Evolutionary conservation across 2,113 vertebrate genomes (phyloP).

Genomic region (Ellobius talpinus): DNA sequence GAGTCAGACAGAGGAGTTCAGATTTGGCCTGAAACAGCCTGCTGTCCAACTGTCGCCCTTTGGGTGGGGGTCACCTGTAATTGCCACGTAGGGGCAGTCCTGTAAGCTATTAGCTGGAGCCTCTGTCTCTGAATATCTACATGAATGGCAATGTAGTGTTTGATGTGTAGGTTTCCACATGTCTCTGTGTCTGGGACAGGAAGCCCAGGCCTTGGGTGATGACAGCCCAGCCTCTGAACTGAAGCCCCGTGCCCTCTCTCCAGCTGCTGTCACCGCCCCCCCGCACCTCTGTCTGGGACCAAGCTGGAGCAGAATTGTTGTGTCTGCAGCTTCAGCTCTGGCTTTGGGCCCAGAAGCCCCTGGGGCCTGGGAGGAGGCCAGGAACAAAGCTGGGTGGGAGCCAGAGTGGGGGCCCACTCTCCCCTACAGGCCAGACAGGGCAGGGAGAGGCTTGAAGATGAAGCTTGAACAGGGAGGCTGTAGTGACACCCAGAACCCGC

Average conservation of each 20-base stretch:
- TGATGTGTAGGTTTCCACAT: not conserved
- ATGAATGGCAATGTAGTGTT: not conserved
- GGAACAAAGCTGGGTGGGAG: conserved; percentile 77
- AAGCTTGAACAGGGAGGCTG: not conserved
- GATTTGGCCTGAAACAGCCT: not conserved
- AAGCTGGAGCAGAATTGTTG: conserved; percentile 69
- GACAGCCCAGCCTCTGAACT: not conserved
- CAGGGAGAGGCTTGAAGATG: not conserved
- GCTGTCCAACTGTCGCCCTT: not conserved
- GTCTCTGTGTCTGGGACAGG: not conserved
- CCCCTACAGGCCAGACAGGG: conserved; percentile 5
- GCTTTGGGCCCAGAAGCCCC: conserved; percentile 71
- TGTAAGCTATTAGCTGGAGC: accelerated
- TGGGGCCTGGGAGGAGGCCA: conserved; percentile 67
- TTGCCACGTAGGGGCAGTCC: not conserved
- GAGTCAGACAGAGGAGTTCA: not conserved
- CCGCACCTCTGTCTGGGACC: conserved; percentile 35
- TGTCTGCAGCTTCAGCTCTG: conserved; percentile 78
- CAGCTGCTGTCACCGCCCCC: not conserved
- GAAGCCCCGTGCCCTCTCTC: not conserved
- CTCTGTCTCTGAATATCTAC: not conserved
- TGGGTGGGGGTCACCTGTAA: no score
- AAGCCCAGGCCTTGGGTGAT: not conserved
- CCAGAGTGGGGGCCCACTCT: conserved; percentile 57
- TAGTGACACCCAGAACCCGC: not conserved